These are phyloP conservation scores for Excalfactoria chinensis DNA, from an alignment of 2,113 vertebrate genomes.

Conservation along the genomic window DNA sequence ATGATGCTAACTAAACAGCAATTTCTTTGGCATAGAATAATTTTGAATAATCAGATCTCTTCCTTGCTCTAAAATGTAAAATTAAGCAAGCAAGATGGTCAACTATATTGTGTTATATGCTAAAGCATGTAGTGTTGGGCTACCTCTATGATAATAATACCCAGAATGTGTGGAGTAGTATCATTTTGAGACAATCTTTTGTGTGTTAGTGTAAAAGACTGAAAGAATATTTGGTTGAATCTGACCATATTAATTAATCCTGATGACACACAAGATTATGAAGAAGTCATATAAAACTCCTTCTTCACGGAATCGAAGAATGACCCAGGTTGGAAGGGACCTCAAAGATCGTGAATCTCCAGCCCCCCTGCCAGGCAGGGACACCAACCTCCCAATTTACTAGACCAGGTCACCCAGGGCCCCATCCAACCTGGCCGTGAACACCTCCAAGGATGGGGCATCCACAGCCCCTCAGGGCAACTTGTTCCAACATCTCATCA, in stretches of 20 bases:
- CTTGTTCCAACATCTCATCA: too few species aligned
- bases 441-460: too few species aligned
- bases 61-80: neutral
- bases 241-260: neutral
- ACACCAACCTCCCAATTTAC: too few species aligned
- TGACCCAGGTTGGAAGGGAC: too few species aligned
- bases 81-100: neutral
- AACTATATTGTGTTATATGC: neutral
- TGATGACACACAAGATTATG: neutral
- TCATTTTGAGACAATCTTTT: neutral
- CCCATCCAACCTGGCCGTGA: too few species aligned
- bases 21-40: neutral
- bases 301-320: neutral
- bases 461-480: too few species aligned
- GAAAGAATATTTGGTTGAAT: neutral
- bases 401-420: too few species aligned
- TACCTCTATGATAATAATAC: neutral
- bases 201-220: neutral
- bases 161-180: too few species aligned
- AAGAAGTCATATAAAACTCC: neutral
- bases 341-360: too few species aligned
- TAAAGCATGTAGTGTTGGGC: neutral
- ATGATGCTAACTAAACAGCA: neutral
- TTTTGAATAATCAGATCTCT: neutral
- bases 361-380: too few species aligned